Base-by-base conservation (phyloP, 2,797 vertebrate genomes). In the Leucoraja ocellata region DNA sequence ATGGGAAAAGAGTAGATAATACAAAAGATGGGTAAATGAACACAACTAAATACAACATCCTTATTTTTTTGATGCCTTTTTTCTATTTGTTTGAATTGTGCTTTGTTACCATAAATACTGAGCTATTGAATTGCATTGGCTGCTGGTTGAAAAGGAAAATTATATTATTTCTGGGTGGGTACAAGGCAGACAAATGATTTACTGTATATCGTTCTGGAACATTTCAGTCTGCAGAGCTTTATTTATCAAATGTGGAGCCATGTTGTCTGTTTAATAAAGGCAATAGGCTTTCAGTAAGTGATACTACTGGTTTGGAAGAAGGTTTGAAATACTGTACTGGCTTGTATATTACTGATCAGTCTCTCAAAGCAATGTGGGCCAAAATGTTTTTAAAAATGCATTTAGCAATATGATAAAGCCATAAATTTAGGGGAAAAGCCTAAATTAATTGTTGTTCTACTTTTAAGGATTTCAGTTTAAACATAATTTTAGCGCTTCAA, bases 201-300 rank as follows among this genome's bases (percentile, higher is more conserved):
- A 92, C 90, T 92, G 71, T 92, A 76, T 76, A 92, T 76, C 39
- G 71, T 92, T 76, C 71, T 54, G 68, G 90, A 92, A 54, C 23
- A 46, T 92, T 73, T 73, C 71, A 73, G 32, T 73, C 68, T 91
- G 68, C 63, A 71, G 39, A 91, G 68, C 90, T 10, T 91, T 54
- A 91, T 23, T 91, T 74, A 91, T 91, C 90, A 91, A 91, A 54
- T 18, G 46, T 92, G 90, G 71, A 74, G 90, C 90, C 90, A 92
- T 92, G 90, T 92, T 92, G 90, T 92, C 90, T 92, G 90, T 92
- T 92, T 73, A 74, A 92, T 54, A 92, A 74, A 92, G 11, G 90
- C 90, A 73, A 92, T 5, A 76, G 71, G 71, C 21, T 92, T 76
- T 92, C 71, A 92, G 71, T 54, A 92, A 74, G 90, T 92, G 71